Conservation (phyloP, 2,113 vertebrate species). For the Neolamprologus toae region DNA sequence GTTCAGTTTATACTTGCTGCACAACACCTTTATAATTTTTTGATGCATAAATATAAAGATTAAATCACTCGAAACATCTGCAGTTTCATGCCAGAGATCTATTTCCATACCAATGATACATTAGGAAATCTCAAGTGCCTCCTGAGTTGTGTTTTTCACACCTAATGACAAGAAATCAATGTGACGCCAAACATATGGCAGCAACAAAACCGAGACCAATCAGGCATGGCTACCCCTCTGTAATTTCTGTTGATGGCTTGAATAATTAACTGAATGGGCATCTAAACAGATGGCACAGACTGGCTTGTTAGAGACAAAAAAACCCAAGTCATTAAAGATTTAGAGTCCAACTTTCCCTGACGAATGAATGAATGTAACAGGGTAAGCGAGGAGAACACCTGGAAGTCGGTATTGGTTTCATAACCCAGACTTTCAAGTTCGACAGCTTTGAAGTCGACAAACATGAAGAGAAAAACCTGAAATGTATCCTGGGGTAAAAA, state of each 20-base stretch:
- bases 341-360: not conserved
- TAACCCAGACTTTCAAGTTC: not conserved
- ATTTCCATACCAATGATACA: not conserved
- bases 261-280: slow-evolving; percentile 53
- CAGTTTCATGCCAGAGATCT: not conserved
- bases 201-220: not conserved
- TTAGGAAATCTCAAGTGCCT: not conserved
- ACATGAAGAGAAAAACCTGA: not conserved
- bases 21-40: not conserved
- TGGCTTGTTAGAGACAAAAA: slow-evolving; percentile 2
- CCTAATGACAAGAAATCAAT: not conserved
- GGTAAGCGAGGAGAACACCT: not conserved
- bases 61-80: not conserved
- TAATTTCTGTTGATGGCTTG: slow-evolving; percentile 18
- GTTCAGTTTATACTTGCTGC: not conserved
- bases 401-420: not conserved
- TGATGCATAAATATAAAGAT: not conserved
- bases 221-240: not conserved
- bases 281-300: slow-evolving; percentile 47
- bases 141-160: not conserved
- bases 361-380: not conserved
- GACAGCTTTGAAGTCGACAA: not conserved
- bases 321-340: slow-evolving; percentile 33
- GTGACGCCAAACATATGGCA: slow-evolving; percentile 41
- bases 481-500: not conserved